These are phyloP conservation scores for Lutjanus argentimaculatus DNA, from an alignment of 2,797 vertebrate species.

Conservation along the genomic window DNA sequence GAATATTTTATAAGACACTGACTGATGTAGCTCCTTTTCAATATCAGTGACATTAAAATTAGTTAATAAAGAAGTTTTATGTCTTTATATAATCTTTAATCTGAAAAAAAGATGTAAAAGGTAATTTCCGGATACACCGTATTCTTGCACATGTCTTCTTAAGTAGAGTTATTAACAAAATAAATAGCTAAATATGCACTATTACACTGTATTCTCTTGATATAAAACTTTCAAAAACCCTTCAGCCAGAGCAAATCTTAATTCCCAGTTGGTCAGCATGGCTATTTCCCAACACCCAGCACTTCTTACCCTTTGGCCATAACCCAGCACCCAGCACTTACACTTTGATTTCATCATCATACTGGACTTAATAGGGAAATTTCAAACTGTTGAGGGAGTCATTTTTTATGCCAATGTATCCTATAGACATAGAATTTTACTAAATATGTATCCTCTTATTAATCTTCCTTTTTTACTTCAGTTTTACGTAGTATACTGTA, in stretches of 20 bases:
- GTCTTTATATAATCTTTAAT: too few species aligned
- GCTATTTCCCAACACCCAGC: slow-evolving; percentile 54
- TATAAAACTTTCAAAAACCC: slow-evolving; percentile 27
- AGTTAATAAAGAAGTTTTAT: too few species aligned
- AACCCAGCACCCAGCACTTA: slow-evolving; percentile 57
- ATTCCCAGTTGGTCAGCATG: slow-evolving; percentile 51
- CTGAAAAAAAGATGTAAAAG: too few species aligned
- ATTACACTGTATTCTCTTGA: neutral
- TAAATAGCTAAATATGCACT: neutral
- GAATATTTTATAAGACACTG: too few species aligned
- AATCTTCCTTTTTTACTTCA: neutral
- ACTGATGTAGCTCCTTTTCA: too few species aligned
- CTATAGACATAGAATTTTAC: slow-evolving; percentile 20
- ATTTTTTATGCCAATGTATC: slow-evolving; percentile 47
- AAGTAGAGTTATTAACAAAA: neutral
- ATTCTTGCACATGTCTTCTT: neutral
- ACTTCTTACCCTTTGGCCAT: slow-evolving; percentile 60
- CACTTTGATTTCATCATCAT: slow-evolving; percentile 82
- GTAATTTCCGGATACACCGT: too few species aligned
- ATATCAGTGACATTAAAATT: too few species aligned
- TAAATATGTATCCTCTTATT: neutral
- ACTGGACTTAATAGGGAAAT: slow-evolving; percentile 60
- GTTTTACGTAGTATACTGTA: neutral
- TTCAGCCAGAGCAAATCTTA: slow-evolving; percentile 35
- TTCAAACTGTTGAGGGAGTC: slow-evolving; percentile 62